phyloP scores from a whole-genome alignment of 2,113 vertebrate species.

The Uria aalge region DNA sequence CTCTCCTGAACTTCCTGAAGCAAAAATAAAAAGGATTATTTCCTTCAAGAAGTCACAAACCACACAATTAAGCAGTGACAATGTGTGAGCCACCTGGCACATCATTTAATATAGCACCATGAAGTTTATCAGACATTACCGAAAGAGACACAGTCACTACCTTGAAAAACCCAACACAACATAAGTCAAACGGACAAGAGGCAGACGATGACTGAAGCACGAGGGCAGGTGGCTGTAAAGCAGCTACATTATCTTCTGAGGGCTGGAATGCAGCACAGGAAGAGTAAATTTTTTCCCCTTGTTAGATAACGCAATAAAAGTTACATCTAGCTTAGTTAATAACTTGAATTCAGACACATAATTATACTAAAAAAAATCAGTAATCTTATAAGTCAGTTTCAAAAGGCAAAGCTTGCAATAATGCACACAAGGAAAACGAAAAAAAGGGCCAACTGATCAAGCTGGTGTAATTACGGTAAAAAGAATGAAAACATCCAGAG shows the following conservation, averaged over 20 bases:
- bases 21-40: background rate
- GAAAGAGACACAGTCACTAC: background rate
- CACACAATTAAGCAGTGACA: background rate
- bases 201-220: background rate
- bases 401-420: background rate
- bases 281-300: background rate
- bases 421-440: background rate
- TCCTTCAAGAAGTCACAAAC: background rate
- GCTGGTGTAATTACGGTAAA: background rate
- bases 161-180: background rate
- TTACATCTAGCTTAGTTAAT: background rate
- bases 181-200: background rate
- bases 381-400: background rate
- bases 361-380: background rate
- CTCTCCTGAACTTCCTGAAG: background rate
- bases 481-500: background rate
- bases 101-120: background rate
- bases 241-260: background rate
- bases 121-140: background rate
- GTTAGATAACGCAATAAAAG: background rate
- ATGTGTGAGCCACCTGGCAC: fast-evolving
- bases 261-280: background rate
- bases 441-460: background rate
- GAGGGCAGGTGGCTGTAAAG: background rate
- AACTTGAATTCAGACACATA: background rate